These are phyloP conservation scores for Donacobius atricapilla DNA, from an alignment of 2,113 vertebrate species.

Conservation along the genomic window DNA sequence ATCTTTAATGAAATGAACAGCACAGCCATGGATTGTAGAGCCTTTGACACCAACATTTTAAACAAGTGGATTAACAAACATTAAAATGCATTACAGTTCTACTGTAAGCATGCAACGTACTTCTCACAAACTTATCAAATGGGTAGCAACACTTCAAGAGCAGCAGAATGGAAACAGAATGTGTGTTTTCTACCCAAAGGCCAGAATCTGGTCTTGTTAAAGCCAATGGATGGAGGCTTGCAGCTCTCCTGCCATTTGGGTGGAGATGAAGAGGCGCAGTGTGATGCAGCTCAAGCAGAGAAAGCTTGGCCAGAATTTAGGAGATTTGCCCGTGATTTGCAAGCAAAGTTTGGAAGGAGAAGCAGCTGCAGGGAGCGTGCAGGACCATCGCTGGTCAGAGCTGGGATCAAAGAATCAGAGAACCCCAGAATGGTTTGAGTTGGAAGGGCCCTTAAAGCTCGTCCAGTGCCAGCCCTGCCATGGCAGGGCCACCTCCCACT, in stretches of 20 bases:
- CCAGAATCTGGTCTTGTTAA: not conserved
- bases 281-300: not conserved
- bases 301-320: not conserved
- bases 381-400: not conserved
- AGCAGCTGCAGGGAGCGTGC: not conserved
- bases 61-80: constrained; percentile 54
- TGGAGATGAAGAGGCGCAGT: not conserved
- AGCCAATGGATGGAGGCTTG: not conserved
- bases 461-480: not conserved
- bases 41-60: constrained; percentile 43
- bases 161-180: not conserved
- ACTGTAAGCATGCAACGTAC: constrained; percentile 31
- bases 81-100: constrained; percentile 44
- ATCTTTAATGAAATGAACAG: constrained; percentile 68
- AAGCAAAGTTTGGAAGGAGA: not conserved
- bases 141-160: not conserved
- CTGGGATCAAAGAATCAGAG: not conserved
- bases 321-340: not conserved
- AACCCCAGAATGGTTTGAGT: not conserved
- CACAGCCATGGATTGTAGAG: not conserved
- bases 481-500: not conserved
- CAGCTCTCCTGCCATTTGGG: not conserved
- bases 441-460: not conserved
- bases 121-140: constrained; percentile 66
- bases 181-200: not conserved